phyloP scores from a whole-genome alignment of 2,888 invertebrate genomes.

The Hypena proboscidalis region DNA sequence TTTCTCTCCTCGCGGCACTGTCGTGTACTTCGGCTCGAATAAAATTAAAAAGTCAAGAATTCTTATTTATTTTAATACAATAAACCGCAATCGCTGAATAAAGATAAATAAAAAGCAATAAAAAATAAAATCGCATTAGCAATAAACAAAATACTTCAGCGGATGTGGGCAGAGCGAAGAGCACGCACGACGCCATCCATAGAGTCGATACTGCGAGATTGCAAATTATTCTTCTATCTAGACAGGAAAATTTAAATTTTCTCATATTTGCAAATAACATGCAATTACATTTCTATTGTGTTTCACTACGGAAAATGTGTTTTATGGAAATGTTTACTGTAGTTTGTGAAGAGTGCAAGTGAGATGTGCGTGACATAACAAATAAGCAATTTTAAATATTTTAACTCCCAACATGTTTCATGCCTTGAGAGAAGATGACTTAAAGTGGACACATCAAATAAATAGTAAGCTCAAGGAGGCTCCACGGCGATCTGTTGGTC shows the following conservation, averaged over 20 bases:
- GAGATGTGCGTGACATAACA: too few species aligned
- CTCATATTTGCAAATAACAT: too few species aligned
- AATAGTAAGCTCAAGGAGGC: slow-evolving; percentile 45
- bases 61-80: slow-evolving; percentile 86
- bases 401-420: too few species aligned
- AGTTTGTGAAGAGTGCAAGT: too few species aligned
- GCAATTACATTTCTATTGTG: too few species aligned
- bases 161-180: slow-evolving; percentile 82
- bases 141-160: slow-evolving; percentile 86
- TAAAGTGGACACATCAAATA: slow-evolving; percentile 24
- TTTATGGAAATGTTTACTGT: too few species aligned
- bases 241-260: neutral
- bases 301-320: too few species aligned
- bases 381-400: neutral
- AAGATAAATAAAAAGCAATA: slow-evolving; percentile 85
- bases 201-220: slow-evolving; percentile 50
- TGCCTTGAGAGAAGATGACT: too few species aligned
- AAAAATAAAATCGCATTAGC: slow-evolving; percentile 86
- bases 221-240: slow-evolving; percentile 11
- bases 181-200: slow-evolving; percentile 66
- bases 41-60: slow-evolving; percentile 86
- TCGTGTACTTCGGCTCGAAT: slow-evolving; percentile 82
- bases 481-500: slow-evolving; percentile 63
- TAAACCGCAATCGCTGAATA: slow-evolving; percentile 86
- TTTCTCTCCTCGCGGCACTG: slow-evolving; percentile 81